phyloP scores from a whole-genome alignment of 2,888 invertebrate species.

The Ferrisia virgata region DNA sequence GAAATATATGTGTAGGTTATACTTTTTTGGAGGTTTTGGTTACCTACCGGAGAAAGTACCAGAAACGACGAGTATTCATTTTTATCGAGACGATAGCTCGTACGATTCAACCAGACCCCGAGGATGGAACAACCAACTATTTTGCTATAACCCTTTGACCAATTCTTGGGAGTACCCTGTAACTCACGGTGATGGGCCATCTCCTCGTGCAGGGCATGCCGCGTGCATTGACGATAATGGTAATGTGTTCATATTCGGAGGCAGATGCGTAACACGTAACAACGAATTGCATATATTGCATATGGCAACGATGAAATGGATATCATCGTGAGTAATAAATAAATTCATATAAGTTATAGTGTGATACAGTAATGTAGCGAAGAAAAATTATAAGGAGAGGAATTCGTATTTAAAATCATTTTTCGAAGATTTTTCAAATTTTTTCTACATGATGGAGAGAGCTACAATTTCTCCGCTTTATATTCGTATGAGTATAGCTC shows the following conservation, averaged over 20 bases:
- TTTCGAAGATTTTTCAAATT: no score
- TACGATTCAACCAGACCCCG: constrained; percentile 20
- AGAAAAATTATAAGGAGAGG: no score
- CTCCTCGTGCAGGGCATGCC: neutral
- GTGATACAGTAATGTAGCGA: no score
- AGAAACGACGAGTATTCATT: constrained; percentile 21
- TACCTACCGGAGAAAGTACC: neutral
- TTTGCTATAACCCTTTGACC: neutral
- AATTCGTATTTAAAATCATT: no score
- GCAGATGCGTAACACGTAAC: constrained; percentile 8
- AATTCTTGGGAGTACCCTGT: neutral
- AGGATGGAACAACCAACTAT: neutral
- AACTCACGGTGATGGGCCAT: neutral
- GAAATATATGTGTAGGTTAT: neutral
- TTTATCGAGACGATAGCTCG: constrained; percentile 15
- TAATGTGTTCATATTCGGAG: constrained; percentile 11
- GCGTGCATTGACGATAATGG: constrained; percentile 20
- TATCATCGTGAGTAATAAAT: neutral
- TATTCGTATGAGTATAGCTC: no score
- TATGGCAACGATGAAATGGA: constrained; percentile 23
- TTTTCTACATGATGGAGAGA: no score
- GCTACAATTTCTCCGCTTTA: no score
- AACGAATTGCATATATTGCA: constrained; percentile 24
- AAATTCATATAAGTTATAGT: no score
- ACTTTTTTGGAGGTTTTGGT: neutral